A percentile compares a stretch with the other conserved stretches of the same genome.
phyloP scores from a whole-genome alignment of 2,113 vertebrate genomes.

The Tympanuchus pallidicinctus region DNA sequence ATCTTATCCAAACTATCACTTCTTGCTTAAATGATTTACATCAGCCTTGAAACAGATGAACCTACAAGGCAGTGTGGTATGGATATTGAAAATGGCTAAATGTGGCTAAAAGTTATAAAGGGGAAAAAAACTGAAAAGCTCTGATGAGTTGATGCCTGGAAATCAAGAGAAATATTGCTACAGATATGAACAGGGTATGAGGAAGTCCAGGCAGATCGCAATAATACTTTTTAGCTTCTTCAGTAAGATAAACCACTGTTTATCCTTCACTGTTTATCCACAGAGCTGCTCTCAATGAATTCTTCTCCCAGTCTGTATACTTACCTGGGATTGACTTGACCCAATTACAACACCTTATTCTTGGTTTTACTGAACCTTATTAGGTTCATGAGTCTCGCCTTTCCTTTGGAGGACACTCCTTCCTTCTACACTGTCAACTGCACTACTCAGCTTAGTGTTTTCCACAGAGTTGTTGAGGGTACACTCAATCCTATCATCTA shows the following conservation, averaged over 20 bases:
- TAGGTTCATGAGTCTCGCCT: too few species aligned
- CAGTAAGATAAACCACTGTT: neutral
- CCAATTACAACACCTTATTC: too few species aligned
- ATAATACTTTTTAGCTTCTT: neutral
- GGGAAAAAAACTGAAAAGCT: neutral
- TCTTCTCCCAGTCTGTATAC: too few species aligned
- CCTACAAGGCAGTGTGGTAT: accelerated
- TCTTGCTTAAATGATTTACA: neutral
- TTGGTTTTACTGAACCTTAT: too few species aligned
- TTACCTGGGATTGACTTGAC: too few species aligned
- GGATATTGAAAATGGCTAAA: neutral
- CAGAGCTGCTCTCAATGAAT: too few species aligned
- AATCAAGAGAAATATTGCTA: neutral
- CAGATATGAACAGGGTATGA: neutral
- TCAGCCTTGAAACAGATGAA: neutral
- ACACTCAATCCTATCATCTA: too few species aligned
- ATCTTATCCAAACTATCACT: neutral
- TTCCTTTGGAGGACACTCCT: too few species aligned
- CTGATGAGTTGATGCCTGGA: neutral
- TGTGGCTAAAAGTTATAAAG: accelerated
- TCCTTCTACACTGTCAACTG: too few species aligned
- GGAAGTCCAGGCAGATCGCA: neutral
- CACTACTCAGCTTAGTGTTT: too few species aligned
- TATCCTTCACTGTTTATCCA: too few species aligned
- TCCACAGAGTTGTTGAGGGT: too few species aligned